Evolutionary conservation across 2,888 invertebrate species (phyloP), one percentile per base, ranked within the genome.

Genomic region (Spisula solida): DNA sequence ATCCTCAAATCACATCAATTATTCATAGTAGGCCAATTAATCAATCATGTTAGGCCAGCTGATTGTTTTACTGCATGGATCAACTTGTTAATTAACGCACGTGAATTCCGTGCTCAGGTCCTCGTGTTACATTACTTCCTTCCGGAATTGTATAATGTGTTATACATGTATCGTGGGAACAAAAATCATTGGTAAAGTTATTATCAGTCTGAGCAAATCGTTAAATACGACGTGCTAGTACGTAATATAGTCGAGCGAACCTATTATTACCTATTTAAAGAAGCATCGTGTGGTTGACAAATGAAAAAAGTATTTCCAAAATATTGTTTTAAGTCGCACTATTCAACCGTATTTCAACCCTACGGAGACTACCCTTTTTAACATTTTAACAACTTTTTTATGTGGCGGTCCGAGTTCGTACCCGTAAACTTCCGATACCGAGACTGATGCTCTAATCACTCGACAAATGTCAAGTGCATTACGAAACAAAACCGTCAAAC

Each of bases 61-160:
- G 75, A 75, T 75, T 75, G 75, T 75, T 75, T 34, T 75, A 75
- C 16, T 75, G 31, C 34, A 75, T 75, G 75, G 31, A 34, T 18
- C 12, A 31, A 75, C 75, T 75, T 75, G 75, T 75, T 16, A 75
- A 34, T 34, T 18, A 75, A 16, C 75, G 25, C 75, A 75, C 75
- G 31, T 34, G 75, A 16, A 18, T 4, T 75, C 16, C 75, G 18
- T 31, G 34, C 29, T 75, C 0, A 12, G 1, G 14, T 75, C 41
- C 34, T 75, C 31, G 31, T 18, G 75, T 75, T 75, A 75, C 75
- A 31, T 16, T 31, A 75, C 34, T 25, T 34, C 16, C 75, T 34
- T 75, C 75, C 75, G 29, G 75, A 66, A 66, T 31, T 29, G 34
- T 29, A 31, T 31, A 31, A 75, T 34, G 75, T 34, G 5, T 75